Evolutionary conservation across 2,797 vertebrate genomes (phyloP).

Genomic region (Pseudochirops cupreus): DNA sequence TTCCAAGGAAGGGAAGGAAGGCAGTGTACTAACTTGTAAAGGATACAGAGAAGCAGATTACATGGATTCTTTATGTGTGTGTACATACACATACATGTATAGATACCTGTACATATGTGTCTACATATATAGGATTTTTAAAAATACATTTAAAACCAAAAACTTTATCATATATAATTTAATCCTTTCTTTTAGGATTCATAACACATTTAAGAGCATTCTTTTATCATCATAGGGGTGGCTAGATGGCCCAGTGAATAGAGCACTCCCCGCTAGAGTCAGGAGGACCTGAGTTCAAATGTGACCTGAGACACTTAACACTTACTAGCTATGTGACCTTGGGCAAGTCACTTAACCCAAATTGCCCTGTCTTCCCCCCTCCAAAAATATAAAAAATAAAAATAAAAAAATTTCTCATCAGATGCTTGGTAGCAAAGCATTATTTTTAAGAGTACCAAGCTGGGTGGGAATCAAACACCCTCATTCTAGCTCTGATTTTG

Average conservation of each 20-base stretch:
- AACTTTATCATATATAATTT: not conserved
- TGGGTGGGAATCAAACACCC: not conserved
- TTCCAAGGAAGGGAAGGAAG: not conserved
- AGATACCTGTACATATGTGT: not conserved
- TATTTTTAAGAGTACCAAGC: not conserved
- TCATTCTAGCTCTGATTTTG: not conserved
- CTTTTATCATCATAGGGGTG: not conserved
- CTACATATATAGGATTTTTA: not conserved
- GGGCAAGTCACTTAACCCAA: too few relatives aligned
- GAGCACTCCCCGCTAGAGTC: too few relatives aligned
- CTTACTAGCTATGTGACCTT: too few relatives aligned
- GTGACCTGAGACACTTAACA: too few relatives aligned
- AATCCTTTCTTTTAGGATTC: not conserved
- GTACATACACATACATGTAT: not conserved
- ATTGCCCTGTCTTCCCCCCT: too few relatives aligned
- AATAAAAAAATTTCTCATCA: not conserved
- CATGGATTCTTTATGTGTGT: not conserved
- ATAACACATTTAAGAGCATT: not conserved
- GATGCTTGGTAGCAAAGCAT: not conserved
- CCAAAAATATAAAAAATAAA: too few relatives aligned
- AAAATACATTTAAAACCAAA: not conserved
- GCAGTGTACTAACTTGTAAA: not conserved
- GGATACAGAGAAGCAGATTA: not conserved
- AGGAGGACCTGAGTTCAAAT: too few relatives aligned
- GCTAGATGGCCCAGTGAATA: too few relatives aligned